Base-by-base conservation (phyloP, 2,888 invertebrate genomes). In the Myathropa florea region DNA sequence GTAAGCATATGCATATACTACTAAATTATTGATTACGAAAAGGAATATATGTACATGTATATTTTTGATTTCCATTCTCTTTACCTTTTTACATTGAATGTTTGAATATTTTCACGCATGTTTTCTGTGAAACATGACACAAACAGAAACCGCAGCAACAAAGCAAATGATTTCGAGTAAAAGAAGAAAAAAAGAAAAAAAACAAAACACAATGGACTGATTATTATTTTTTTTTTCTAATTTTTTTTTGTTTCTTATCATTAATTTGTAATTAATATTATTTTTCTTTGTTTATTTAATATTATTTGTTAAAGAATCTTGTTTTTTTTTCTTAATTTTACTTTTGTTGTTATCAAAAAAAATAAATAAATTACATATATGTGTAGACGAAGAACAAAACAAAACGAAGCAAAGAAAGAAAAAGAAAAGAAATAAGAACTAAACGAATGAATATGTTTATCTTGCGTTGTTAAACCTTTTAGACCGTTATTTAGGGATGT, bases 191-290 rank as follows among this genome's bases (percentile, higher is more conserved):
- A 83, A 67, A 85, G 61, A 71, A 65, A n/a, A 10, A 24, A 39
- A 68, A 65, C 68, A 68, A 77, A 65, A 68, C 68, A 83, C 86
- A 75, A 86, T 86, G 86, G 86, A 86, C 86, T 86, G 86, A 86
- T 83, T 78, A 86, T 78, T 78, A 28, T 84, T 80, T 83, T 72
- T 75, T 85, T 81, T 82, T 65, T 65, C 36, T 77, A 46, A 53
- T 75, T 85, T 80, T 85, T 65, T 70, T 57, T 77, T 53, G 53
- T 75, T 81, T 57, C 64, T 75, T 80, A 75, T 75, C 18, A 70
- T 73, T 80, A 73, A 73, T 73, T 72, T 81, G 73, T 83, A 83
- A 83, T 75, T 83, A 77, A 77, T 77, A 73, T 83, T 64, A 73
- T 81, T 85, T 77, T 81, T 81, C 57, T 10, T 71, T 86, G 73